Conservation (phyloP, 2,888 invertebrate genomes). For the Brachynemurus nebulosus region DNA sequence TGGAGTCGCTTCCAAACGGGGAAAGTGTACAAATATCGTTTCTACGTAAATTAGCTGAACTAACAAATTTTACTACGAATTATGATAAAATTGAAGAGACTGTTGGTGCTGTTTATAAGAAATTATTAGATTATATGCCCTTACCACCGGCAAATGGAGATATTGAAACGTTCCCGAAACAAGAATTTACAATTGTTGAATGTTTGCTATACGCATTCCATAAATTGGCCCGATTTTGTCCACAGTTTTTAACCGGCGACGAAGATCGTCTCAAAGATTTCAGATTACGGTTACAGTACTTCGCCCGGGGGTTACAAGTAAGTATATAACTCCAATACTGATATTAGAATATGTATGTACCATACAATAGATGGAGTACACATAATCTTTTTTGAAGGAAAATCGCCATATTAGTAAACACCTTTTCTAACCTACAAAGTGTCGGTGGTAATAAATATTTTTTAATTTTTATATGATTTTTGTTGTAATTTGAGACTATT, state of each 20-base stretch:
- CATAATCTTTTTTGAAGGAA: no score
- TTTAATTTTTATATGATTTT: no score
- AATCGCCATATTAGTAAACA: no score
- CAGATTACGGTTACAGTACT: slow-evolving; percentile 74
- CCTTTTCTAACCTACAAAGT: no score
- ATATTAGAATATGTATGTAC: neutral
- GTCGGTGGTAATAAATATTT: no score
- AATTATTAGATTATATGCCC: slow-evolving; percentile 78
- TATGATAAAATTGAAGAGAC: slow-evolving; percentile 60
- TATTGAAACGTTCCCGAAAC: slow-evolving; percentile 54
- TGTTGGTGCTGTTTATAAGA: slow-evolving; percentile 61
- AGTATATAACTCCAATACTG: slow-evolving; percentile 33
- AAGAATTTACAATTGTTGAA: slow-evolving; percentile 89
- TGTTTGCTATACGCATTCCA: slow-evolving; percentile 69
- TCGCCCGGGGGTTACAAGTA: slow-evolving; percentile 82
- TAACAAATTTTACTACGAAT: slow-evolving; percentile 61
- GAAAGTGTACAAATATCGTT: slow-evolving; percentile 61
- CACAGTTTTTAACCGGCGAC: slow-evolving; percentile 62
- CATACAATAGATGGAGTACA: neutral
- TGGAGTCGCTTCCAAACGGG: slow-evolving; percentile 44
- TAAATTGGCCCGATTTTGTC: slow-evolving; percentile 63
- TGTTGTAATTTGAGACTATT: no score
- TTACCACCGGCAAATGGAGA: slow-evolving; percentile 62
- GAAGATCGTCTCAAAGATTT: slow-evolving; percentile 69
- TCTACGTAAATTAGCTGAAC: slow-evolving; percentile 76